Conservation (phyloP, 1,140 invertebrate genomes). For the Galendromus occidentalis region DNA sequence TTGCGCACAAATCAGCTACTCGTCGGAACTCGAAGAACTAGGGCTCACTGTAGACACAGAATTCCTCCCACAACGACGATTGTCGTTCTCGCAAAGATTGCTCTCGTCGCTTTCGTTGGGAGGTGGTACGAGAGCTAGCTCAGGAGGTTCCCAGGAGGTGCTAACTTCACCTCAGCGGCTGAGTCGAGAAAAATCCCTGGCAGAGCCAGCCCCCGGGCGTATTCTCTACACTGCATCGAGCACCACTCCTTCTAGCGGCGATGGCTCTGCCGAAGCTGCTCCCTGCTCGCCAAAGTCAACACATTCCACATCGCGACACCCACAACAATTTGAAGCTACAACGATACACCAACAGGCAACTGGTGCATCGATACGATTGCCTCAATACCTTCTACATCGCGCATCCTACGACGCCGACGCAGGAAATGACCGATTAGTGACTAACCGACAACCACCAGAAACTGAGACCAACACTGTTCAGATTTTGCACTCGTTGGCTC, state of each 20-base stretch:
- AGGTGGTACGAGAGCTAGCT: background rate
- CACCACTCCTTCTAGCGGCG: background rate
- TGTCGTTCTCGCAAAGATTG: constrained; percentile 7
- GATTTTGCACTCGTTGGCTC: constrained; percentile 9
- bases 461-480: constrained; percentile 11
- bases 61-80: constrained; percentile 1
- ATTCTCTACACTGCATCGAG: constrained; percentile 9
- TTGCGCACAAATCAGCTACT: background rate
- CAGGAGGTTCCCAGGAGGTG: constrained; percentile 8
- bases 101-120: background rate
- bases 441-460: constrained; percentile 8
- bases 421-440: constrained; percentile 11
- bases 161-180: constrained; percentile 9
- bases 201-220: constrained; percentile 2
- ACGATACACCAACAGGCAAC: background rate
- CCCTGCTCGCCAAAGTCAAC: too few relatives aligned
- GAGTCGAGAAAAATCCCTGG: constrained; percentile 10
- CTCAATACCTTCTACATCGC: background rate
- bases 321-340: background rate
- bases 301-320: background rate
- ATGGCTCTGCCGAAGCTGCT: background rate
- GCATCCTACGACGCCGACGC: background rate
- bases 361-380: background rate
- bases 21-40: constrained; percentile 11
- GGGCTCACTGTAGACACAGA: background rate